Base-by-base conservation (phyloP, 2,797 vertebrate genomes). In the Loriculus beryllinus region DNA sequence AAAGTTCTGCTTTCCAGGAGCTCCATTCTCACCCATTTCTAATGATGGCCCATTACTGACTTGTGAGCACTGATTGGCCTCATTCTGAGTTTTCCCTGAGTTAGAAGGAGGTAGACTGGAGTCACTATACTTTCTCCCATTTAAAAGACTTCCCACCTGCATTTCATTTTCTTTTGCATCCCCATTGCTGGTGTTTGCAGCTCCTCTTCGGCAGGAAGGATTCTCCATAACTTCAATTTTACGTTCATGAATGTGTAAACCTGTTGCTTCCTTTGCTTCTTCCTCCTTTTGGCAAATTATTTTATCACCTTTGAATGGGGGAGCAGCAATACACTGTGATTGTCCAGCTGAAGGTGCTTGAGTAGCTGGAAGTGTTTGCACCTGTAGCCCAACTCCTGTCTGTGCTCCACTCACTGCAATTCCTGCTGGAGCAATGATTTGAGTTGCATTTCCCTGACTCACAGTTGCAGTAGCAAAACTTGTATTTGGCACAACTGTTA, bases 261-360 rank as follows among this genome's bases (percentile, higher is more conserved):
- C 99, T 70, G 99, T 99, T 96, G 99, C 99, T 76, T 99, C 99
- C 97, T 99, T 99, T 97, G 99, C 99, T 98, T 99, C 99, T 98
- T 99, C 99, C 98, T 99, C 99, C 98, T 99, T 99, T 98, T 99
- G 99, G 98, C 99, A 99, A 97, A 99, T 99, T 80, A 99, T 99
- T 98, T 99, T 99, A 98, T 99, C 99, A 97, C 99, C 99, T 98
- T 98, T 98, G 95, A 99, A 99, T 37, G 98, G 98, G 82, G 98
- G 98, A 95, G 98, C 98, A 97, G 98, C 96, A 97, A 97, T 96
- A 97, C 97, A 98, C 5, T 97, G 91, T 93, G 98, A 97, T 97
- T 98, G 98, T 97, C 98, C 98, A 96, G 97, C 96, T 88, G 98
- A 97, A 97, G 98, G 97, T 60, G 98, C 97, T 92, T 98, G 98